Conservation (phyloP, 2,888 invertebrate species). For the Busseola fusca region DNA sequence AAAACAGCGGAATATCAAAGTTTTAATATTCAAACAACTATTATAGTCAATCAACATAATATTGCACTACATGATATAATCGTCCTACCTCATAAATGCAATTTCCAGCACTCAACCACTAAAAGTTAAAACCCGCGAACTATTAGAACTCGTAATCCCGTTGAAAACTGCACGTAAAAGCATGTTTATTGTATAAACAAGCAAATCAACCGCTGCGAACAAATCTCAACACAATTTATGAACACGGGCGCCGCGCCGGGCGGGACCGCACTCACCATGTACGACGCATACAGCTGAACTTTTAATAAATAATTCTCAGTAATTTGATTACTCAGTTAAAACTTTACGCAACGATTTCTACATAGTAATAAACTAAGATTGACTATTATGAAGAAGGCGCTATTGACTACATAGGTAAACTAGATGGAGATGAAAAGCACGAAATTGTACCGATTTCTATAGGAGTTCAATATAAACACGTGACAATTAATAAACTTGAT, state of each 20-base stretch:
- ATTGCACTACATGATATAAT: not conserved
- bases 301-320: not conserved
- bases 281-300: slow-evolving; percentile 1
- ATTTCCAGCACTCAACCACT: not conserved
- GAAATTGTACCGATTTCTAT: not conserved
- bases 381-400: not conserved
- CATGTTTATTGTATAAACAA: slow-evolving; percentile 46
- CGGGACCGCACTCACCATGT: slow-evolving; percentile 15
- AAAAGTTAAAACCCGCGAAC: slow-evolving; percentile 13
- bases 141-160: slow-evolving; percentile 19
- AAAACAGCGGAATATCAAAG: not conserved
- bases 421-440: not conserved
- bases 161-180: slow-evolving; percentile 27
- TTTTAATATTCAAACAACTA: not conserved
- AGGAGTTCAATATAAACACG: not conserved
- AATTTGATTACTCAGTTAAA: not conserved
- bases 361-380: not conserved
- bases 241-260: not conserved
- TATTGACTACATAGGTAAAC: not conserved
- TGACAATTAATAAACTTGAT: not conserved
- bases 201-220: slow-evolving; percentile 38
- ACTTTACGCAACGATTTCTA: not conserved
- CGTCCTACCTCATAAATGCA: not conserved
- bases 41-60: not conserved
- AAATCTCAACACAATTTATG: slow-evolving; percentile 48